phyloP scores from a whole-genome alignment of 2,113 vertebrate genomes.

The Ceratotherium simum region DNA sequence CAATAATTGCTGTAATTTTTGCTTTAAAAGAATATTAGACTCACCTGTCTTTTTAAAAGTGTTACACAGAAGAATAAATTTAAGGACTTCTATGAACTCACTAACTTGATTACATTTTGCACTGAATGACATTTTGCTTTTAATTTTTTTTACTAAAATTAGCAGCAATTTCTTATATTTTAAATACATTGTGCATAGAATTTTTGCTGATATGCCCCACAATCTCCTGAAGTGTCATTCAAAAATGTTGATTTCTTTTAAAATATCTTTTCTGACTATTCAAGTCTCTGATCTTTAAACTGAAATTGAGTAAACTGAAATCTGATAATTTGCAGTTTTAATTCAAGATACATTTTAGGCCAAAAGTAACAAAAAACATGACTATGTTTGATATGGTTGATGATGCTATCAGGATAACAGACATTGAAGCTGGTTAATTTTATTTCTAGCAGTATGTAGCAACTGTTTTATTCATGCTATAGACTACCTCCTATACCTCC shows the following conservation, averaged over 20 bases:
- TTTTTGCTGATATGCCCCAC: conserved; percentile 70
- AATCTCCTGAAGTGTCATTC: conserved; percentile 76
- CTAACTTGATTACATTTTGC: conserved; percentile 63
- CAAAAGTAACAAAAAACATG: conserved; percentile 79
- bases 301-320: conserved; percentile 83
- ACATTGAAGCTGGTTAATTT: conserved; percentile 83
- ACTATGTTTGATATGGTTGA: conserved; percentile 80
- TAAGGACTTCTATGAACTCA: conserved; percentile 67
- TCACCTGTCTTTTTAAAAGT: conserved; percentile 60
- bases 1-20: conserved; percentile 68
- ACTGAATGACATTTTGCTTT: conserved; percentile 42
- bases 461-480: neutral
- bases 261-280: conserved; percentile 79
- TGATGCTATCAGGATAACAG: conserved; percentile 77
- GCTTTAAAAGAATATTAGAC: conserved; percentile 2
- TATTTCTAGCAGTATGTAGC: conserved; percentile 80
- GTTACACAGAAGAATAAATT: conserved; percentile 72
- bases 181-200: conserved; percentile 34
- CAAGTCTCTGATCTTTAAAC: conserved; percentile 81
- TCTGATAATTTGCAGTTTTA: conserved; percentile 82
- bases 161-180: conserved; percentile 65
- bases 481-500: conserved; percentile 76
- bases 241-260: conserved; percentile 78
- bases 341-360: conserved; percentile 74
- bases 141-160: conserved; percentile 73